Evolutionary conservation across 1,140 invertebrate genomes (phyloP).

Genomic region (Listronotus bonariensis): DNA sequence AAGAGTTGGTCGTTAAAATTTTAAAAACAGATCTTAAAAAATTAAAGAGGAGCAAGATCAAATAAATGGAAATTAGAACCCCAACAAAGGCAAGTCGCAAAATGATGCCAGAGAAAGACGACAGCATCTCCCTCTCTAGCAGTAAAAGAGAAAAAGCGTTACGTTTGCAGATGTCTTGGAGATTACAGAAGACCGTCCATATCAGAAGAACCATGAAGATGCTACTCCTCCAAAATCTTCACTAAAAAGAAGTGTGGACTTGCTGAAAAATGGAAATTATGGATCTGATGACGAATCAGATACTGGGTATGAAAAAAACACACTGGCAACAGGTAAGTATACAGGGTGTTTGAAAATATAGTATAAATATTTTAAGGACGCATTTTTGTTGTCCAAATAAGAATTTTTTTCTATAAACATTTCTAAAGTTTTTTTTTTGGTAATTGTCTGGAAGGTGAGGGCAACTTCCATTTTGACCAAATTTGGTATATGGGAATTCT

Average conservation of each 20-base stretch:
- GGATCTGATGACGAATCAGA: neutral
- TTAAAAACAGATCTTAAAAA: neutral
- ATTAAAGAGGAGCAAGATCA: neutral
- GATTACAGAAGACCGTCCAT: neutral
- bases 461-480: no score
- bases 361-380: no score
- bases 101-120: conserved; percentile 1
- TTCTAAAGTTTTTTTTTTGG: no score
- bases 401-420: no score
- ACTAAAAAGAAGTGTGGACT: neutral
- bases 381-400: no score
- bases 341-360: no score
- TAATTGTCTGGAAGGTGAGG: no score
- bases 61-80: neutral
- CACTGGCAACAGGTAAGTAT: no score
- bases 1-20: neutral
- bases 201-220: neutral
- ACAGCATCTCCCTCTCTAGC: neutral
- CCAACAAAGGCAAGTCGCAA: conserved; percentile 6
- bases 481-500: no score
- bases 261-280: neutral
- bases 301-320: neutral
- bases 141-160: conserved; percentile 13
- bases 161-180: conserved; percentile 2
- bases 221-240: neutral